phyloP scores from a whole-genome alignment of 2,797 vertebrate species.

The Yasuhikotakia modesta region DNA sequence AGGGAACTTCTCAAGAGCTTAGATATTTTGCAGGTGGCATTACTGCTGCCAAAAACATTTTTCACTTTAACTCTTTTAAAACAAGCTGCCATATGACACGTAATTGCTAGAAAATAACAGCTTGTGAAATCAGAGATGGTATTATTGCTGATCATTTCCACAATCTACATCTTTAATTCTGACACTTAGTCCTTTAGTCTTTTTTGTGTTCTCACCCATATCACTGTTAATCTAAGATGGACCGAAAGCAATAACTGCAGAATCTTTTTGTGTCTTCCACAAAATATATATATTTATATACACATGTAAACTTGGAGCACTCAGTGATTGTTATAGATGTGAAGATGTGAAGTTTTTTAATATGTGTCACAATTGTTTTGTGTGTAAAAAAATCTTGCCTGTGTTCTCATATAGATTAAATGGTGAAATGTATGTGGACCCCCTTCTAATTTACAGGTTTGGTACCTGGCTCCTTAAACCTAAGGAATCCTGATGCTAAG shows the following conservation, averaged over 20 bases:
- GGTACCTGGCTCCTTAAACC: no score
- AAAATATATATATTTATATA: no score
- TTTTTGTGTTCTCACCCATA: neutral
- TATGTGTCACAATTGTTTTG: no score
- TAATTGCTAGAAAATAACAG: slow-evolving; percentile 12
- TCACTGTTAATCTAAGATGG: neutral
- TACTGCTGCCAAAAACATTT: neutral
- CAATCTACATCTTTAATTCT: neutral
- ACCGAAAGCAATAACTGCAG: neutral
- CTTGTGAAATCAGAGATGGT: slow-evolving; percentile 15
- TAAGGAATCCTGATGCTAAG: no score
- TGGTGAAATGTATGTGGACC: no score
- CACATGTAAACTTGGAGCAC: no score
- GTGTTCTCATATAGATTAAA: no score
- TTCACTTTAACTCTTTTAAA: neutral
- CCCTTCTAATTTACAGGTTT: no score
- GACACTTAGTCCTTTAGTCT: slow-evolving; percentile 1
- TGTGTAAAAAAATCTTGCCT: no score
- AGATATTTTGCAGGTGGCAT: slow-evolving; percentile 14
- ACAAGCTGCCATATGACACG: slow-evolving; percentile 1
- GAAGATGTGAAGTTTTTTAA: no score
- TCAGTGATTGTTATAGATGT: no score
- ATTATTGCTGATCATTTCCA: neutral
- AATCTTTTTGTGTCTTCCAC: no score
- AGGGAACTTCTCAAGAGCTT: neutral